Evolutionary conservation across 2,797 vertebrate species (phyloP).

Genomic region (Aldrovandia affinis): DNA sequence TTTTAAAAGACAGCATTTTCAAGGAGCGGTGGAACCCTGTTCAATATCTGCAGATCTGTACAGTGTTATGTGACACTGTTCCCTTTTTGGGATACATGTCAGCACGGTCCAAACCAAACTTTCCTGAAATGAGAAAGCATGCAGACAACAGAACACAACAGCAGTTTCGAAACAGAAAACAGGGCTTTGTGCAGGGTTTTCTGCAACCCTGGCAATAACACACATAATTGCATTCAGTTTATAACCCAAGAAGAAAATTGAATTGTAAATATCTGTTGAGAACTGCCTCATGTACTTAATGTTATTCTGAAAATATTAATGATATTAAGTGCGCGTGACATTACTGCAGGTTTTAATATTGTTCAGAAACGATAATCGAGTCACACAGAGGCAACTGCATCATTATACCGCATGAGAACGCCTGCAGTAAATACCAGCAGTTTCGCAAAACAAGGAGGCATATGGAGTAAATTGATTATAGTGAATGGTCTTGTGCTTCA

Average conservation of each 20-base stretch:
- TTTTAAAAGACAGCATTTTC: no score
- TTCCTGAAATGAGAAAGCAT: conserved; percentile 29
- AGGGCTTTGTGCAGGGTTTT: conserved; percentile 47
- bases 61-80: background rate
- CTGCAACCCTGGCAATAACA: conserved; percentile 42
- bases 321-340: conserved; percentile 22
- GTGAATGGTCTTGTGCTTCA: conserved; percentile 12
- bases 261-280: conserved; percentile 52
- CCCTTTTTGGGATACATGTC: conserved; percentile 2
- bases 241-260: conserved; percentile 48
- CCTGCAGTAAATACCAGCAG: background rate
- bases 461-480: conserved; percentile 2
- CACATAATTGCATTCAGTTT: conserved; percentile 52
- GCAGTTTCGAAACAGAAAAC: conserved; percentile 37
- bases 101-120: conserved; percentile 25
- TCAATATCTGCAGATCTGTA: background rate
- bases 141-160: conserved; percentile 14
- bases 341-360: conserved; percentile 11
- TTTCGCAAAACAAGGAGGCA: background rate
- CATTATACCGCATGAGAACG: background rate
- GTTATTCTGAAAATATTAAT: conserved; percentile 49
- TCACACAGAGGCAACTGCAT: background rate
- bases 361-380: background rate
- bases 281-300: conserved; percentile 47
- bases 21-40: background rate